Base-by-base conservation (phyloP, 1,140 invertebrate species). In the Artemia franciscana region DNA sequence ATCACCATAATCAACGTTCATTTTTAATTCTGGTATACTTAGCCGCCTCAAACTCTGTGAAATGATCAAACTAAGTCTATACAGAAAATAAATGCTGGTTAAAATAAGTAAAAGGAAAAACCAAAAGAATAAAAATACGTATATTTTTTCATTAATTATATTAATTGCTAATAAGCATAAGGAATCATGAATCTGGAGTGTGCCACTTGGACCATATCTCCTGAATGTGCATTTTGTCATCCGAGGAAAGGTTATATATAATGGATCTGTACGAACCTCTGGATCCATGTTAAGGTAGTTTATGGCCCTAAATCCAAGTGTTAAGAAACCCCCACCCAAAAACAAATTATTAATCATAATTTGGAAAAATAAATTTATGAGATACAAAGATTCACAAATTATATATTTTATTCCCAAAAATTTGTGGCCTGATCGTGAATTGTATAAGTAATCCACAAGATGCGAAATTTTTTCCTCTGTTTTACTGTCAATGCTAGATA, bases 101-200 rank as follows among this genome's bases (percentile, higher is more conserved):
- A 91, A 70, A 3, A 83, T 73, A 0, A 86, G 81, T 21, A 92
- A 70, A 57, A 92, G 79, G 27, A 92, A 85, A 66, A 93, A 87
- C 86, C 86, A 89, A 73, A 80, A 78, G 88, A 88, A 91, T 5
- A 92, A 74, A 76, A 91, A 89, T 67, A 91, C 88, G 75, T 87
- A 92, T 66, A 91, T 91, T 72, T 92, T 92, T 71, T 92, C 90
- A 71, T 93, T 92, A 59, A 93, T 78, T 66, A 92, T 91, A 72
- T 93, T 93, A 63, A 91, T 74, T 1, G 89, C 88, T 0, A 92
- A 77, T 5, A 91, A 78, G 68, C 89, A 92, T 5, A 91, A 77
- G 1, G 86, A 82, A 71, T 91, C 88, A 68, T 85, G 80, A 64
- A 78, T 85, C 70, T 89, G 85, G 51, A 88, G 80, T 0, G 82